A percentile compares a stretch with the other conserved stretches of the same genome.
Evolutionary conservation across 1,140 invertebrate genomes (phyloP).

Genomic region (Aphis gossypii): DNA sequence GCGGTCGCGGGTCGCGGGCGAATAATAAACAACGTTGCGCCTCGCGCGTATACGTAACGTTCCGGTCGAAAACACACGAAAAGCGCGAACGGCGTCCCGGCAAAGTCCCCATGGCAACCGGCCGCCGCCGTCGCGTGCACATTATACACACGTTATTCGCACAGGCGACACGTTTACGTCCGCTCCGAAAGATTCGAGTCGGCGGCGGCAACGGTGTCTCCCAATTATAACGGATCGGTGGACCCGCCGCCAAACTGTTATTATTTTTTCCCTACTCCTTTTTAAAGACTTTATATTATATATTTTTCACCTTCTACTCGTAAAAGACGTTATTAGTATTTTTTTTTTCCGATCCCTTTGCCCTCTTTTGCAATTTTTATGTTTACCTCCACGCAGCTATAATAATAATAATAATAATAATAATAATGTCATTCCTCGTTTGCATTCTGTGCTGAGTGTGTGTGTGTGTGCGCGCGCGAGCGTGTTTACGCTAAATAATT

Average conservation of each 20-base stretch:
- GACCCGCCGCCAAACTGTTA: constrained; percentile 45
- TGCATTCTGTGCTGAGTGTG: neutral
- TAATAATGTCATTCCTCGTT: neutral
- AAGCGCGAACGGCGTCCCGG: constrained; percentile 40
- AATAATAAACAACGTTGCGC: constrained; percentile 51
- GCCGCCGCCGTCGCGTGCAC: neutral
- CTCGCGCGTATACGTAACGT: neutral
- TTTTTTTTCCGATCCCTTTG: neutral
- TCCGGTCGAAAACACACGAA: constrained; percentile 49
- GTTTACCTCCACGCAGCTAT: neutral
- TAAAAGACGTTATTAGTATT: constrained; percentile 41
- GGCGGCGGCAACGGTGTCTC: constrained; percentile 23
- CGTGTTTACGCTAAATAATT: neutral
- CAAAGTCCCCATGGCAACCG: constrained; percentile 45
- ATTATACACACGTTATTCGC: constrained; percentile 12
- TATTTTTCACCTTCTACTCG: constrained; percentile 40
- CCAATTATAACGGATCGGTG: constrained; percentile 50
- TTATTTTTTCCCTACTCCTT: neutral
- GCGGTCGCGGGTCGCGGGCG: neutral
- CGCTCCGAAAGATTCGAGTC: constrained; percentile 31
- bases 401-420: neutral
- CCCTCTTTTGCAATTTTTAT: neutral
- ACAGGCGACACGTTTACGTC: constrained; percentile 21
- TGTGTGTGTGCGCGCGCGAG: no score
- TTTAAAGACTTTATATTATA: constrained; percentile 22